A percentile compares a stretch with the other conserved stretches of the same genome.
Conservation (phyloP, 2,113 vertebrate species). For the Bucco capensis region DNA sequence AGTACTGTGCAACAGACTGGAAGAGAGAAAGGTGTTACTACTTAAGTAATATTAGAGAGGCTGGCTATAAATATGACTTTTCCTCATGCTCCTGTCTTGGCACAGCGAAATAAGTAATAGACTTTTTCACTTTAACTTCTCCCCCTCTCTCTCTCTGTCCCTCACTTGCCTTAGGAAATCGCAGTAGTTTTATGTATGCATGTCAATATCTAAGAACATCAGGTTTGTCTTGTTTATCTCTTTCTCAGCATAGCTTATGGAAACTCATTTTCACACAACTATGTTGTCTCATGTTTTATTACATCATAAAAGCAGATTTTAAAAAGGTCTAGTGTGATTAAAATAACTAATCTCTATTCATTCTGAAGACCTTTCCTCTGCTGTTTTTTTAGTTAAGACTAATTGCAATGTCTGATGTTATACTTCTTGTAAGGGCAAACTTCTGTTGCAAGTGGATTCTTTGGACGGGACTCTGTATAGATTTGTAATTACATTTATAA, state of each 20-base stretch:
- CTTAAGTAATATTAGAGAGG: background rate
- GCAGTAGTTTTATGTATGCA: background rate
- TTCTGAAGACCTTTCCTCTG: background rate
- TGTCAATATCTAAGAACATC: background rate
- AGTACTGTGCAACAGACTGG: background rate
- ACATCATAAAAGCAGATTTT: background rate
- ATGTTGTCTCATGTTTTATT: background rate
- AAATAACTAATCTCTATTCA: background rate
- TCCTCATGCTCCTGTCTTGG: background rate
- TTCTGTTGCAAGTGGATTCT: background rate
- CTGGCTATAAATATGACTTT: background rate
- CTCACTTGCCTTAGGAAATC: background rate
- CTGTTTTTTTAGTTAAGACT: background rate
- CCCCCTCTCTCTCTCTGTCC: background rate
- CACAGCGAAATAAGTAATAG: background rate
- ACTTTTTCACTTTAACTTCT: background rate
- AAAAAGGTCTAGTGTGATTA: background rate
- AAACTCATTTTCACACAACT: background rate
- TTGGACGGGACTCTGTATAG: background rate
- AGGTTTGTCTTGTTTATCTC: background rate
- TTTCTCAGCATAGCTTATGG: background rate
- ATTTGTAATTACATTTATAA: background rate
- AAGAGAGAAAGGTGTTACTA: background rate
- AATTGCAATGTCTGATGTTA: background rate
- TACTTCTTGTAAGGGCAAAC: background rate